A percentile compares a stretch with the other conserved stretches of the same genome.
Evolutionary conservation across 2,888 invertebrate genomes (phyloP).

Genomic region (Ormyrus rosae): DNA sequence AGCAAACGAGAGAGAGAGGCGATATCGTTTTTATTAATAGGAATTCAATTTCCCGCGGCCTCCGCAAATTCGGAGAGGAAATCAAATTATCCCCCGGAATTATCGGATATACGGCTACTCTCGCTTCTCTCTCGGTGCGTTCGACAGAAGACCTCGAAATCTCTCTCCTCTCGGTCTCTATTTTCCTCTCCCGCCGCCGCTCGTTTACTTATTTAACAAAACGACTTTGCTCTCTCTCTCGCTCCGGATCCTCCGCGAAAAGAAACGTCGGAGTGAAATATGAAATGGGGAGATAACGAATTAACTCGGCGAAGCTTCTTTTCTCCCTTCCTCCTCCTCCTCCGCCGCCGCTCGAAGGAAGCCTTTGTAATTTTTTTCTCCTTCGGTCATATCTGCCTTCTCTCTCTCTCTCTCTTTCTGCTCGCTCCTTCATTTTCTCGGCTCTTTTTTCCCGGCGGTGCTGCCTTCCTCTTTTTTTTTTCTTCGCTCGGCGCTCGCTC

Average conservation of each 20-base stretch:
- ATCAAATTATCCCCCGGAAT: constrained; percentile 71
- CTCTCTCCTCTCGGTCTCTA: constrained; percentile 16
- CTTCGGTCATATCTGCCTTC: constrained; percentile 26
- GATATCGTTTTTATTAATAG: constrained; percentile 71
- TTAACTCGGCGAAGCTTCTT: constrained; percentile 55
- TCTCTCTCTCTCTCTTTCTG: constrained; percentile 40
- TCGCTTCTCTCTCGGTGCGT: constrained; percentile 54
- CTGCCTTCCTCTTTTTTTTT: constrained; percentile 33
- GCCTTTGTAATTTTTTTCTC: constrained; percentile 54
- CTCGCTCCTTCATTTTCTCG: constrained; percentile 4
- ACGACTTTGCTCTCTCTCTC: constrained; percentile 47
- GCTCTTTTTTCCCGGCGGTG: constrained; percentile 22
- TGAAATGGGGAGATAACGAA: constrained; percentile 58
- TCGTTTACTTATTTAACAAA: constrained; percentile 53
- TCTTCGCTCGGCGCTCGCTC: constrained; percentile 45
- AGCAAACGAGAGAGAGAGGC: constrained; percentile 50
- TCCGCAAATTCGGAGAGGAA: constrained; percentile 66
- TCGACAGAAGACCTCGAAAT: constrained; percentile 58
- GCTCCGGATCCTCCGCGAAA: constrained; percentile 8
- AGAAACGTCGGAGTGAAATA: constrained; percentile 53
- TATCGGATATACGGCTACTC: constrained; percentile 62
- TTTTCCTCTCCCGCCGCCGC: constrained; percentile 23
- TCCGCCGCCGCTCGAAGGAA: constrained; percentile 38
- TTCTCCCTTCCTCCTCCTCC: constrained; percentile 8
- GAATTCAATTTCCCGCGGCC: constrained; percentile 69